Evolutionary conservation across 2,797 vertebrate species (phyloP).

Genomic region (Helarctos malayanus): DNA sequence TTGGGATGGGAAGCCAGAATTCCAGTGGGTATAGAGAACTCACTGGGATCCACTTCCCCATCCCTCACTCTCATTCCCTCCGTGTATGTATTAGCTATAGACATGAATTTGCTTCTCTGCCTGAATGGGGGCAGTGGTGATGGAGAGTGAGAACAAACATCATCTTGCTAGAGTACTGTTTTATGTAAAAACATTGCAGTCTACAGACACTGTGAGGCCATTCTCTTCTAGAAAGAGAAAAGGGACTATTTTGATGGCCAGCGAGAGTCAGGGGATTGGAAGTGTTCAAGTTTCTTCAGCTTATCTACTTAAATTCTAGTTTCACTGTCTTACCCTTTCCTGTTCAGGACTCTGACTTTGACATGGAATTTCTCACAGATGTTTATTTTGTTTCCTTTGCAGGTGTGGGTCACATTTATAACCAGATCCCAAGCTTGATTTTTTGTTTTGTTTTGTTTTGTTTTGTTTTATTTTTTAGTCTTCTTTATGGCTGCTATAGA

Average conservation of each 20-base stretch:
- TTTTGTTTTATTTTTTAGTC: background rate
- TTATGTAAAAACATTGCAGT: background rate
- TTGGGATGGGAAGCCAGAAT: background rate
- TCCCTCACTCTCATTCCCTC: background rate
- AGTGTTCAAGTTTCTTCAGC: background rate
- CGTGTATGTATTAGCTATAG: background rate
- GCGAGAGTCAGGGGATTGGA: background rate
- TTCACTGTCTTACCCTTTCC: background rate
- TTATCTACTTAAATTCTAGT: background rate
- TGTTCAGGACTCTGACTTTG: background rate
- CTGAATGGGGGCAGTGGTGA: background rate
- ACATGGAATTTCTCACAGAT: background rate
- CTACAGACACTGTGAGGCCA: background rate
- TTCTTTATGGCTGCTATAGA: background rate
- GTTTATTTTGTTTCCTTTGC: conserved; percentile 4
- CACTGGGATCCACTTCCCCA: background rate
- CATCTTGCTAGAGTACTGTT: background rate
- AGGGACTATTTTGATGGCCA: background rate
- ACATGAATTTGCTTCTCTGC: background rate
- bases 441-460: background rate
- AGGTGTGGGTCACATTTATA: conserved; percentile 21
- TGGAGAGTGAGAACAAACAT: background rate
- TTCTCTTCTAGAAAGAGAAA: background rate
- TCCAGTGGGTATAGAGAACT: background rate
- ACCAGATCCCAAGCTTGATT: background rate